Base-by-base conservation (phyloP, 2,113 vertebrate species). In the Mustela nigripes region DNA sequence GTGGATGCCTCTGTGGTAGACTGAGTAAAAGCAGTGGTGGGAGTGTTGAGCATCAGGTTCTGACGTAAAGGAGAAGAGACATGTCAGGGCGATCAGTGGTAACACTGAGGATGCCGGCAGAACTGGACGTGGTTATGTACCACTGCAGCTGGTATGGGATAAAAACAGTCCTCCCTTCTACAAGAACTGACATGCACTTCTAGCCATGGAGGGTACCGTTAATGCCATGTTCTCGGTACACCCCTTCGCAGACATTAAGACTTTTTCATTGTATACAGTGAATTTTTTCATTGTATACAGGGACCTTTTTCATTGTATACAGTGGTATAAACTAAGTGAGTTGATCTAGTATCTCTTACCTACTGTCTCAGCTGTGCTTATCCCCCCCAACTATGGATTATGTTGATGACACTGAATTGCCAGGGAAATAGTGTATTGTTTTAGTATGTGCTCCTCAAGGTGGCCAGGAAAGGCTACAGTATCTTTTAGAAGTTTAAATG, bases 401-500 rank as follows among this genome's bases (percentile, higher is more conserved):
- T 71, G 10, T 82, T 42, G 69, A 89, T 95, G 62, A 69, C 62
- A 36, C 67, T 56, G 5, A 90, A 58, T 97, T 87, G 28, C 33
- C 42, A 81, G 26, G 80, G 48, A 87, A 83, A 78, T 86, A 91
- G 0, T 85, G 19, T 50, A n/a, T 78, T 53, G 33, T 89, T 80
- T 97, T 79, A 81, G 31, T 89, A 33, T 39, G 18, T 48, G 50
- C 10, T 94, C 36, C 50, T 96, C 26, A 94, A 39, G 42, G 39
- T 65, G 42, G 22, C 62, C 53, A 69, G 89, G 48, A 90, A 94
- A 96, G 74, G 48, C 1, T 71, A 36, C 5, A 76, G 48, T 95
- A 82, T 80, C 36, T 92, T 94, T 95, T 89, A 79, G 78, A 94
- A 86, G 78, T 91, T 83, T 90, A 95, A 95, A 84, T 93, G 62